phyloP scores from a whole-genome alignment of 2,888 invertebrate genomes.

The Melanostoma mellinum region DNA sequence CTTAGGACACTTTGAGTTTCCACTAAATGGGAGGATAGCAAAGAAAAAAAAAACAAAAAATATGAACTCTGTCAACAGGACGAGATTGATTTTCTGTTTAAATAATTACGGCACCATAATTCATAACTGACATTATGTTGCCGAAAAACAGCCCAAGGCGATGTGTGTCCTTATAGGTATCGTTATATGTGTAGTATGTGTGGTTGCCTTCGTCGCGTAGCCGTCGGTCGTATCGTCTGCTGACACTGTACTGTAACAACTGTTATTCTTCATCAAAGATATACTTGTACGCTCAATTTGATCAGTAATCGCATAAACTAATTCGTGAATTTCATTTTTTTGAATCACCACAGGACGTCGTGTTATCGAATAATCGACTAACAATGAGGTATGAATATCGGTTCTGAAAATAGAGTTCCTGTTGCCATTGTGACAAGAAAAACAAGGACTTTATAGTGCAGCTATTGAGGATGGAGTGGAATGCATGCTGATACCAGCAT shows the following conservation, averaged over 20 bases:
- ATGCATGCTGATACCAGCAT: slow-evolving; percentile 66
- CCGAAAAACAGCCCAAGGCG: slow-evolving; percentile 57
- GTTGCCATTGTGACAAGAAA: slow-evolving; percentile 34
- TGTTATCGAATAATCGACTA: slow-evolving; percentile 71
- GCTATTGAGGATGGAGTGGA: slow-evolving; percentile 1
- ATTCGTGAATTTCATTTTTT: slow-evolving; percentile 50
- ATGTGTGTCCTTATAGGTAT: slow-evolving; percentile 2
- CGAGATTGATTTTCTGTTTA: slow-evolving; percentile 56
- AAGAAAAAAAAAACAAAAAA: slow-evolving; percentile 5
- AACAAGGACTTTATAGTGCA: neutral
- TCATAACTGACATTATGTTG: slow-evolving; percentile 71
- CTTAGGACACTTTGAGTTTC: slow-evolving; percentile 29
- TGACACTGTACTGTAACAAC: slow-evolving; percentile 35
- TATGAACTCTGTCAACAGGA: slow-evolving; percentile 3
- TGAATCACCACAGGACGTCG: slow-evolving; percentile 61
- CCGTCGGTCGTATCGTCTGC: neutral
- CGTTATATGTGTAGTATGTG: no score
- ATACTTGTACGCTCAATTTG: slow-evolving; percentile 63
- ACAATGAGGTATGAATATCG: slow-evolving; percentile 47
- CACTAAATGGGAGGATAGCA: neutral
- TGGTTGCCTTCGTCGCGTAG: no score
- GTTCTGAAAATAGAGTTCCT: slow-evolving; percentile 34
- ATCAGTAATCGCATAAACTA: slow-evolving; percentile 68
- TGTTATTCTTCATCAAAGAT: slow-evolving; percentile 51
- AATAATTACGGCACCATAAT: slow-evolving; percentile 65